Evolutionary conservation across 2,113 vertebrate species (phyloP), one percentile per base, ranked within the genome.

Genomic region (Progne subis): DNA sequence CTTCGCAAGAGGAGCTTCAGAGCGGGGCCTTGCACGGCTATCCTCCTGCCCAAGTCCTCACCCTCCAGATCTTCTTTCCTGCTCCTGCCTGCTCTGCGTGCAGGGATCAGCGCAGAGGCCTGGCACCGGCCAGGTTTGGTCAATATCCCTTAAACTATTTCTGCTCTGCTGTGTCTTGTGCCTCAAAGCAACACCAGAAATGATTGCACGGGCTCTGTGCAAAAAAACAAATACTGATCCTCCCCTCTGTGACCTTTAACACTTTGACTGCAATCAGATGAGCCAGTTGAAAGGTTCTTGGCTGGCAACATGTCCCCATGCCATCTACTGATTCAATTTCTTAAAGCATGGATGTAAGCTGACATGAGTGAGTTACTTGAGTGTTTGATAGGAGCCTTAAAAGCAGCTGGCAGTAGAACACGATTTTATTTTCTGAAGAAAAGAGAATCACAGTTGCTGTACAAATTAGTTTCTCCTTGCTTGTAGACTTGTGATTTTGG

Each of bases 91-190:
- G 12, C 37, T 11, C 37, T 37, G 37, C 37, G 9, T 37, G 37
- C 3, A 1, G 6, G 25, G 1, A 5, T 21, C 2, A 1, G 9
- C 9, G 9, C 14, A 1, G 4, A 34, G 16, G 31, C 10, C 26
- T 25, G 18, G 11, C 19, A 7, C 3, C 9, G 0, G 0, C 5
- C 4, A 10, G 5, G 8, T 63, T 74, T 29, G 29, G 14, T 28
- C 39, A 37, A 10, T 28, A 53, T 5, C 14, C 28, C n/a, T 50
- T 24, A 24, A 57, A 44, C 6, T 41, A 6, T 29, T 49, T 23
- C 44, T 64, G 25, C 37, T 65, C 39, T 65, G 52, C 32, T 7
- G 6, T 52, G 6, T 52, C 8, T 19, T 55, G n/a, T 37, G n/a
- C 32, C 41, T 84, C 46, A 39, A 49, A 87, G 46, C 25, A 68